Base-by-base conservation (phyloP, 1,140 invertebrate species). In the Euwallacea fornicatus region DNA sequence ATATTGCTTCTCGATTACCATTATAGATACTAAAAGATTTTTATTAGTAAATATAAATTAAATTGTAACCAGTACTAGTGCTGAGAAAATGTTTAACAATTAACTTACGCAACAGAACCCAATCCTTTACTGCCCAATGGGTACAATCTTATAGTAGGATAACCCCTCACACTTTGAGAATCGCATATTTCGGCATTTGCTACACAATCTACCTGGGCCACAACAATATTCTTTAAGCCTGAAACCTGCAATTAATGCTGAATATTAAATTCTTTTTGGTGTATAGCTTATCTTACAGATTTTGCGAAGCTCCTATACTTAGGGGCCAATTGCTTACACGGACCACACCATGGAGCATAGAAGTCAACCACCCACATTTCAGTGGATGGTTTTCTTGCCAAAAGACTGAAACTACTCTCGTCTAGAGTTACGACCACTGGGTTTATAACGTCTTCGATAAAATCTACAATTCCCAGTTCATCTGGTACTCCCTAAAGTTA, bases 341-440 rank as follows among this genome's bases (percentile, higher is more conserved):
- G 92, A 10, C 88, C 89, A 80, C 93, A 95, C 81, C 89, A 90
- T 7, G 93, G 90, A 8, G 92, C 94, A 81, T 93, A 95, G 80
- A 90, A 95, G 81, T 95, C 94, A 60, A 95, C 86, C 76, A 95
- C 90, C 91, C 93, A 93, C 15, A 91, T 81, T 83, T 84, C 89
- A 54, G 88, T 84, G 15, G 86, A 88, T 47, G 88, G 84, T 69
- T 85, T 83, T 44, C 91, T 80, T 4, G 81, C 80, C 8, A 93
- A 82, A 50, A 83, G 78, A 41, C 86, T 74, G 79, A 92, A 93
- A 47, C 81, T 84, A 8, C 82, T 75, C 3, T 81, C 78, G 50
- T 83, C 86, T 33, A 93, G 79, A 54, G 80, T 80, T 10, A 88
- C 79, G 0, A 93, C 90, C 81, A 83, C 83, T 80, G 73, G 71